Evolutionary conservation across 1,140 invertebrate genomes (phyloP).

Genomic region (Listronotus oregonensis): DNA sequence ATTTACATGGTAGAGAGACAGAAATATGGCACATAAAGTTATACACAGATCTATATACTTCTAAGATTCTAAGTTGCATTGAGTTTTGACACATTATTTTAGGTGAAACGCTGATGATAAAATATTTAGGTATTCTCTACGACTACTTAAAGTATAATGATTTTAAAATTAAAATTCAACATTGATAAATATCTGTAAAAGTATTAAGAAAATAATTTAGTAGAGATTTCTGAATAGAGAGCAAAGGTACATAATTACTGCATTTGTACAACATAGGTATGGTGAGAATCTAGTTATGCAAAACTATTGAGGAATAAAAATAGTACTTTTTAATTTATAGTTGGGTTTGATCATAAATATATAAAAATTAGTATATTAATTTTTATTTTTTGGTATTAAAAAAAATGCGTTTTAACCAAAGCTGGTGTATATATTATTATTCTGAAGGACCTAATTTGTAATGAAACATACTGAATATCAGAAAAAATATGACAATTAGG

Average conservation of each 20-base stretch:
- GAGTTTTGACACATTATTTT: too few species aligned
- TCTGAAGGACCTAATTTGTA: too few species aligned
- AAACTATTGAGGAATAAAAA: slow-evolving; percentile 1
- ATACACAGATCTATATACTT: too few species aligned
- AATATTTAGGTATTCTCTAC: too few species aligned
- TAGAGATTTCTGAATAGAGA: slow-evolving; percentile 22
- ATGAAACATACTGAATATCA: too few species aligned
- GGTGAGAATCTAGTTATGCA: not conserved
- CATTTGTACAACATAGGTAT: slow-evolving; percentile 9
- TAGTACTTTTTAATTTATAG: not conserved
- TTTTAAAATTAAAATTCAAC: not conserved
- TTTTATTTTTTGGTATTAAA: too few species aligned
- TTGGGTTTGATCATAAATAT: not conserved
- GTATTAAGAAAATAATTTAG: slow-evolving; percentile 5
- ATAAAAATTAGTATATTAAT: not conserved
- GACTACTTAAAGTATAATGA: too few species aligned
- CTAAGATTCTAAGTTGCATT: too few species aligned
- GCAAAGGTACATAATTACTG: slow-evolving; percentile 28
- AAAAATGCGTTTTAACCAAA: not conserved
- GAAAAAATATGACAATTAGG: too few species aligned
- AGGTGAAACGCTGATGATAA: too few species aligned
- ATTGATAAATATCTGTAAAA: slow-evolving; percentile 5
- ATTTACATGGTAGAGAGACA: too few species aligned
- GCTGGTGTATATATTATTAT: not conserved
- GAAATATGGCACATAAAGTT: too few species aligned